A percentile compares a stretch with the other conserved stretches of the same genome.
Conservation (phyloP, 2,797 vertebrate species). For the Epinephelus awoara region DNA sequence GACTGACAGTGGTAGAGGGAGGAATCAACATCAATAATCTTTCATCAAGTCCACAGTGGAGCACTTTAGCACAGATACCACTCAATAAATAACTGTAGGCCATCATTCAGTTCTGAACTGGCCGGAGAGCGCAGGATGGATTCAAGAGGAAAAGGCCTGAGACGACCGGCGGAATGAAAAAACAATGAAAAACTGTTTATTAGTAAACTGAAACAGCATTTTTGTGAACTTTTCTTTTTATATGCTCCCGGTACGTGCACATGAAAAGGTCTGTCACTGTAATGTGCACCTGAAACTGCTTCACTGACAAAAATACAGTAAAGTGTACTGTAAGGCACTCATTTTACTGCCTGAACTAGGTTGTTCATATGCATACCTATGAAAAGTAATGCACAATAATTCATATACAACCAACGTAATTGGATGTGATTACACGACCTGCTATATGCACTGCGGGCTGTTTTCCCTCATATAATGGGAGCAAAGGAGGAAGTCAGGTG, state of each 20-base stretch:
- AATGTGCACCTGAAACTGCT: not conserved
- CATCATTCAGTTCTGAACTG: conserved; percentile 79
- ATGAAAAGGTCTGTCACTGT: not conserved
- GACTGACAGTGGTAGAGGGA: conserved; percentile 81
- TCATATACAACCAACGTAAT: no score
- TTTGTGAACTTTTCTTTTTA: not conserved
- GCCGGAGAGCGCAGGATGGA: conserved; percentile 48
- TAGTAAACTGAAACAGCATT: conserved; percentile 15
- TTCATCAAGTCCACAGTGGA: conserved; percentile 84
- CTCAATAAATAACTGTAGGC: conserved; percentile 87
- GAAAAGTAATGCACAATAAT: no score
- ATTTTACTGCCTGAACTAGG: no score
- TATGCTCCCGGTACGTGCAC: no score
- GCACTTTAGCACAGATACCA: conserved; percentile 79
- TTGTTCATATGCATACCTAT: no score
- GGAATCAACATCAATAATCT: conserved; percentile 89
- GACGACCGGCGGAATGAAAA: conserved; percentile 15
- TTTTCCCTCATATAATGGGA: no score
- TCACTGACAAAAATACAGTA: not conserved
- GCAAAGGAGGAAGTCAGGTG: no score
- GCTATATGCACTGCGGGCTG: no score
- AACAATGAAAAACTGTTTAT: conserved; percentile 14
- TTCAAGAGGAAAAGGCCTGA: conserved; percentile 33
- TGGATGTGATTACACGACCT: no score
- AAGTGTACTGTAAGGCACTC: not conserved